Evolutionary conservation across 2,888 invertebrate species (phyloP), one percentile per base, ranked within the genome.

Genomic region (Malthinus flaveolus): DNA sequence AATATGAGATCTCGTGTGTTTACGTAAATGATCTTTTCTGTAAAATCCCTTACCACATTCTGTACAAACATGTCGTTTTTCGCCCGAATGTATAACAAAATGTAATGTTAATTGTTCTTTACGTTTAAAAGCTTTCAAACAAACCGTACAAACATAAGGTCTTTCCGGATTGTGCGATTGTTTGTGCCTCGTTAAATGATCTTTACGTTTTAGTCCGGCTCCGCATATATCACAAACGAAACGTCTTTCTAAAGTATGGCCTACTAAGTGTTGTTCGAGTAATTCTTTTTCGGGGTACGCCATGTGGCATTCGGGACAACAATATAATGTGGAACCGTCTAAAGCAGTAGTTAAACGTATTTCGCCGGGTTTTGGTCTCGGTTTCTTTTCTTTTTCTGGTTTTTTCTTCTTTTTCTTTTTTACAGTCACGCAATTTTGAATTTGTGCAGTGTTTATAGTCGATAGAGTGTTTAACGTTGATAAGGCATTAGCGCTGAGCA

Each of bases 21-120:
- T 93, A 71, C 91, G 85, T 60, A 93, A 81, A 78, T 93, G 93
- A 79, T 93, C 93, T 73, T 93, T 92, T 67, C 93, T 86, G 79
- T 93, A 93, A 79, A 93, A 93, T 52, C 91, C 92, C 82, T 93
- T 93, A 62, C 92, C 92, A 73, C 94, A 94, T 77, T 93, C 92
- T 57, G 88, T 88, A 78, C 94, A 94, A 8, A 91, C 84, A 68
- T 93, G 93, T 64, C 92, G 83, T 78, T 93, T 93, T 78, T 93
- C 92, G 1, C 93, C 93, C 8, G 93, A 92, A 78, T 94, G 93
- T 72, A 93, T 93, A 65, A 93, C 92, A 78, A 92, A 91, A 80
- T 94, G 93, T 68, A 93, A 79, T 0, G 93, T 93, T 56, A 94
- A 83, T 68, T 94, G 93, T 74, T 94, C 93, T 82, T 93, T 93